A percentile compares a stretch with the other conserved stretches of the same genome.
These are phyloP conservation scores for Varanus komodoensis DNA, from an alignment of 2,113 vertebrate genomes.

Conservation along the genomic window DNA sequence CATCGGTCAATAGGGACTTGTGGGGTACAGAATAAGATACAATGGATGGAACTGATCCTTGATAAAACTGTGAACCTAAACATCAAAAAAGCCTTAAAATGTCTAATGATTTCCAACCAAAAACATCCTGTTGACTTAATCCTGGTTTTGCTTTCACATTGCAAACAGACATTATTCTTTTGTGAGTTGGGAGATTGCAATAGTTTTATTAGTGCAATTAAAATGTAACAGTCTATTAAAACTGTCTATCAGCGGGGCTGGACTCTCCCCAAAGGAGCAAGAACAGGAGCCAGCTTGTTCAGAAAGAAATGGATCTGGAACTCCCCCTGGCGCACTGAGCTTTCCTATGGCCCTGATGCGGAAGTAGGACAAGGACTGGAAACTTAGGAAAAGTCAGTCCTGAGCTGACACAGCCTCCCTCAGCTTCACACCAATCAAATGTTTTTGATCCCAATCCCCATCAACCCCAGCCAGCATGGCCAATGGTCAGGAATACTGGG, in stretches of 20 bases:
- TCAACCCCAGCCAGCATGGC: too few relatives aligned
- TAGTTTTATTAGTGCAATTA: background rate
- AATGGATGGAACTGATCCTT: background rate
- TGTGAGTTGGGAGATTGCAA: background rate
- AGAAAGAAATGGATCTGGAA: background rate
- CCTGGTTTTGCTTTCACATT: background rate
- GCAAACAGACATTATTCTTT: background rate
- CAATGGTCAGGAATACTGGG: too few relatives aligned
- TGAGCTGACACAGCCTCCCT: background rate
- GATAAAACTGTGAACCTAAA: background rate
- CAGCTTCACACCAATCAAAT: too few relatives aligned
- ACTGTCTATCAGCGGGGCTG: conserved; percentile 3
- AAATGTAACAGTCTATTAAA: too few relatives aligned
- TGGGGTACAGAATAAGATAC: background rate
- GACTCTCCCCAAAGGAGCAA: background rate
- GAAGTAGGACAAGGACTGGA: background rate
- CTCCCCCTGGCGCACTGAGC: too few relatives aligned
- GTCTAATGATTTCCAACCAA: background rate
- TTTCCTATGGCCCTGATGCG: background rate
- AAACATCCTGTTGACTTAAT: background rate
- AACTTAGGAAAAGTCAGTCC: background rate
- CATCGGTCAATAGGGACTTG: background rate
- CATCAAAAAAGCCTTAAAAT: background rate
- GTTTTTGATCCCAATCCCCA: too few relatives aligned
- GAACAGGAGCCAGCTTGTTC: background rate